These are phyloP conservation scores for Nymphalis polychloros DNA, from an alignment of 2,888 invertebrate species.

Conservation along the genomic window DNA sequence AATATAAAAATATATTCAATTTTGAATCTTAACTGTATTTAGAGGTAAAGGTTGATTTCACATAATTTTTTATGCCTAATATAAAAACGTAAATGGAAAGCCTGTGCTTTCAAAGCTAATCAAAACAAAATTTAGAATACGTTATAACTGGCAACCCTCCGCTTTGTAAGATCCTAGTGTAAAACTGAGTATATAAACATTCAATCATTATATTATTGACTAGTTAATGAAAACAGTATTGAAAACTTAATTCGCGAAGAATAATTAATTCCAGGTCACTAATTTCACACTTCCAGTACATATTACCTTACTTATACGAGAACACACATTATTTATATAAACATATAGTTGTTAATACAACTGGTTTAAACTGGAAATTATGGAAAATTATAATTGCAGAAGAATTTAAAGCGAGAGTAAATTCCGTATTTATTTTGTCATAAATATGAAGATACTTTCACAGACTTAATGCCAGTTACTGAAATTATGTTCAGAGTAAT, in stretches of 20 bases:
- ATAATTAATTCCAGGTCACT: constrained; percentile 8
- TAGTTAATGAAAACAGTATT: constrained; percentile 51
- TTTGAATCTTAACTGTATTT: no score
- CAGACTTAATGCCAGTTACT: background rate
- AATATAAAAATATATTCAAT: no score
- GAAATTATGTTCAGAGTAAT: no score
- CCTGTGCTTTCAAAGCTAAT: no score
- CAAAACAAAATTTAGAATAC: no score
- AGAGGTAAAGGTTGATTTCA: no score
- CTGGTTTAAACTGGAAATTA: no score
- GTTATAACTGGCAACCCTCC: no score
- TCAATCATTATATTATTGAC: constrained; percentile 55
- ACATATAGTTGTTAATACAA: background rate
- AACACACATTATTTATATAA: background rate
- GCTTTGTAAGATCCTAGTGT: background rate
- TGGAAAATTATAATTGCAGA: no score
- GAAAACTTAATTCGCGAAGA: constrained; percentile 43
- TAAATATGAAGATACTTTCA: background rate
- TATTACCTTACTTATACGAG: background rate
- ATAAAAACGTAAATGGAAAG: no score
- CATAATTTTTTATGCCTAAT: no score
- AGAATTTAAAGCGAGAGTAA: no score
- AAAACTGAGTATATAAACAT: constrained; percentile 25
- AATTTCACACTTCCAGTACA: constrained; percentile 40
- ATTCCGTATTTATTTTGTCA: background rate